phyloP scores from a whole-genome alignment of 2,797 vertebrate species.

The Sarcophilus harrisii region DNA sequence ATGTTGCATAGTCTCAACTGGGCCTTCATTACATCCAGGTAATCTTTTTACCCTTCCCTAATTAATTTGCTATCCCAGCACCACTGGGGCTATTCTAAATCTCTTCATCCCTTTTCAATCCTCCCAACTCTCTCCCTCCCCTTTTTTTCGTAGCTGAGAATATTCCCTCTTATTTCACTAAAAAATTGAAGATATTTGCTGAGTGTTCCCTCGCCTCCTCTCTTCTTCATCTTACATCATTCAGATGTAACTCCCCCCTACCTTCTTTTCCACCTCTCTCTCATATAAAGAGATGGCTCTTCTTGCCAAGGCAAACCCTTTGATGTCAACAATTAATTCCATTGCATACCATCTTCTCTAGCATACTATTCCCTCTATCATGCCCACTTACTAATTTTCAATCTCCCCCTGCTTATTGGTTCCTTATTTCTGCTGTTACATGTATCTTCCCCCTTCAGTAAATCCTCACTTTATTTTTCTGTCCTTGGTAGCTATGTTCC shows the following conservation, averaged over 20 bases:
- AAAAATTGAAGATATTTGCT: not conserved
- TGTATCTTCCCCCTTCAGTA: not conserved
- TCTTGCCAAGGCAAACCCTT: not conserved
- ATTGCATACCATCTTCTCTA: not conserved
- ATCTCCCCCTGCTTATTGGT: not conserved
- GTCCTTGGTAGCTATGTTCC: not conserved
- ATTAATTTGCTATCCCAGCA: not conserved
- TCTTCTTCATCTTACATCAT: not conserved
- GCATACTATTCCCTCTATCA: not conserved
- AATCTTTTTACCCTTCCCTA: not conserved
- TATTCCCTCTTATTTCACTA: not conserved
- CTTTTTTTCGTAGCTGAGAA: not conserved
- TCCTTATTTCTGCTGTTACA: not conserved
- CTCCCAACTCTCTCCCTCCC: not conserved
- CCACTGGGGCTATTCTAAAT: not conserved
- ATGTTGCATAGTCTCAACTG: not conserved
- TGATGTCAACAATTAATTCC: not conserved
- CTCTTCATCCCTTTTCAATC: not conserved
- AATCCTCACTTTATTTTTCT: not conserved
- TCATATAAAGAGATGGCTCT: not conserved
- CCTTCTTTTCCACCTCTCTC: not conserved
- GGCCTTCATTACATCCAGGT: not conserved
- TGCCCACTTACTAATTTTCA: not conserved
- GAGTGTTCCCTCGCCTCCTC: not conserved
- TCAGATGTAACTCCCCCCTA: not conserved